These are phyloP conservation scores for Momotus momota DNA, from an alignment of 2,797 vertebrate species.

Conservation along the genomic window DNA sequence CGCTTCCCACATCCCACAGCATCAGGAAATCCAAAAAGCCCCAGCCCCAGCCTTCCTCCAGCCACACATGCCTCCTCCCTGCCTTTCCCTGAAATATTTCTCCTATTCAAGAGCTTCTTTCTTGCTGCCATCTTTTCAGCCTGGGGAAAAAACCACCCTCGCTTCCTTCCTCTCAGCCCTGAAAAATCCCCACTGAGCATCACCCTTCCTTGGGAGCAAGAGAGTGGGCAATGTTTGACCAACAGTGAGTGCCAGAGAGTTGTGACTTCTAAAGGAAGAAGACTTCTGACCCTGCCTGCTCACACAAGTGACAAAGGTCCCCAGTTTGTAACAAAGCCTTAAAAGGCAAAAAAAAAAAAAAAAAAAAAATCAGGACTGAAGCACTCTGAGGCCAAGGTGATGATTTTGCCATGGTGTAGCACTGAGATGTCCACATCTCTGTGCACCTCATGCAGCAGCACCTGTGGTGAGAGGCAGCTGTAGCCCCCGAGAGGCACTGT, in stretches of 20 bases:
- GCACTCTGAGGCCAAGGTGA: no score
- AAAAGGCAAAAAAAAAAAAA: neutral
- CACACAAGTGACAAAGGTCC: neutral
- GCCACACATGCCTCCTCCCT: neutral
- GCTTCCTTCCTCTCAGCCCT: neutral
- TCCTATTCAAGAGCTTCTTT: neutral
- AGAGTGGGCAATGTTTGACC: accelerated
- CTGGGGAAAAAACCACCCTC: accelerated
- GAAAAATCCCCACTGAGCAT: accelerated
- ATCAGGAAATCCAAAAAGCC: slow-evolving; percentile 49
- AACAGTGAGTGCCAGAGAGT: accelerated
- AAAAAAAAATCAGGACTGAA: neutral
- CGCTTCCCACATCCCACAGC: slow-evolving; percentile 45
- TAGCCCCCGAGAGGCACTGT: neutral
- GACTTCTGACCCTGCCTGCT: neutral
- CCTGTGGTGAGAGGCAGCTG: neutral
- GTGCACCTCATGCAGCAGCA: accelerated
- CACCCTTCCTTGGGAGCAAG: neutral
- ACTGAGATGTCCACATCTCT: accelerated
- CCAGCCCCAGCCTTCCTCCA: neutral
- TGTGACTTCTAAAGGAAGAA: neutral
- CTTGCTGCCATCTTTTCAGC: neutral
- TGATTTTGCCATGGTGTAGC: neutral
- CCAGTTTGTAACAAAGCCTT: accelerated
- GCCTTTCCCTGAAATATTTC: neutral